These are phyloP conservation scores for Rhadina sibilatrix DNA, from an alignment of 2,113 vertebrate genomes.

Conservation along the genomic window DNA sequence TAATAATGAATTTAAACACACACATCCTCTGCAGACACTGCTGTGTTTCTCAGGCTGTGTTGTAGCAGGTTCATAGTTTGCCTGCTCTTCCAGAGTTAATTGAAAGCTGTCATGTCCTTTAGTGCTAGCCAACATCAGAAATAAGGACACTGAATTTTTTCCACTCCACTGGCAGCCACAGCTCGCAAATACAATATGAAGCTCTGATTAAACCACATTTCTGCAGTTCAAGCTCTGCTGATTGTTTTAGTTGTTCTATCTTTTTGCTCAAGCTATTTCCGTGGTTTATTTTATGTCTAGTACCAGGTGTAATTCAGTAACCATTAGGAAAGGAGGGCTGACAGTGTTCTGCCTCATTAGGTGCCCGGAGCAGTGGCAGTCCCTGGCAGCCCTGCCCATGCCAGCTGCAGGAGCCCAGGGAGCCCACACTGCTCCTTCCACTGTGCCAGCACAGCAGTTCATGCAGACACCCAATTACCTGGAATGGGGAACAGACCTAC, in stretches of 20 bases:
- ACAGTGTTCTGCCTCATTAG: neutral
- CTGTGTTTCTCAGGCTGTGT: neutral
- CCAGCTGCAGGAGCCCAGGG: neutral
- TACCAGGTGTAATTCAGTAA: neutral
- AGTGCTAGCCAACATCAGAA: neutral
- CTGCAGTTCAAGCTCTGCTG: neutral
- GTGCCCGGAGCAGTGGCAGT: neutral
- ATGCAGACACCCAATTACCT: neutral
- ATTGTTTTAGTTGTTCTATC: neutral
- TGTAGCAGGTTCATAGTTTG: neutral
- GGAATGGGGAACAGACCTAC: accelerated
- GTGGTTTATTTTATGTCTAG: neutral
- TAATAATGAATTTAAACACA: neutral
- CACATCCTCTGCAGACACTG: neutral
- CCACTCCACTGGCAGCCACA: neutral
- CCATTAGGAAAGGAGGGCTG: neutral
- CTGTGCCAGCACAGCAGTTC: neutral
- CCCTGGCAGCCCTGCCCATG: neutral
- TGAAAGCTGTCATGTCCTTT: neutral
- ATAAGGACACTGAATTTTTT: neutral
- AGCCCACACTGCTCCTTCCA: neutral
- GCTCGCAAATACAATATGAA: neutral
- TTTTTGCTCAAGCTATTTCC: neutral
- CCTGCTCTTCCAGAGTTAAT: neutral
- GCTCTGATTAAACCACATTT: conserved; percentile 4